Percentiles rank a stretch among this genome's conserved stretches.
These are phyloP conservation scores for Crioceris asparagi DNA, from an alignment of 2,888 invertebrate species.

Conservation along the genomic window DNA sequence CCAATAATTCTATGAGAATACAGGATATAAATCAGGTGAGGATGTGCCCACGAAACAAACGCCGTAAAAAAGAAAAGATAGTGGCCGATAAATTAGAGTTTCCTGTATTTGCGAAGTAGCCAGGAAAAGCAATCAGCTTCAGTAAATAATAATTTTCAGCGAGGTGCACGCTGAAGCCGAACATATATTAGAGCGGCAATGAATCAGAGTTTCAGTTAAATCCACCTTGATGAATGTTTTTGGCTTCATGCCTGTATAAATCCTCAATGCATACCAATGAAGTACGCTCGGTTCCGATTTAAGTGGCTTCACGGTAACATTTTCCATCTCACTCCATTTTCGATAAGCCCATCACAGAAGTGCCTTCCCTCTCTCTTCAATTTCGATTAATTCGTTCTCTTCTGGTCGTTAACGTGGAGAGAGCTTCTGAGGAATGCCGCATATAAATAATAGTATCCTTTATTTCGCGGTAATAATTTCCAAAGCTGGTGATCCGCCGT, in stretches of 20 bases:
- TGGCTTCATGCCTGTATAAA: slow-evolving; percentile 43
- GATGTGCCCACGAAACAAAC: background rate
- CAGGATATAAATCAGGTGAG: background rate
- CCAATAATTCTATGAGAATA: no score
- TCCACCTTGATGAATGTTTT: slow-evolving; percentile 44
- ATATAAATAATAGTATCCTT: slow-evolving; percentile 2
- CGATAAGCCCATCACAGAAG: no score
- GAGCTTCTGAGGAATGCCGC: background rate
- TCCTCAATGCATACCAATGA: slow-evolving; percentile 43
- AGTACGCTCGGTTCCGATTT: slow-evolving; percentile 35
- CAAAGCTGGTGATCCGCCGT: no score
- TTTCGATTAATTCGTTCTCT: background rate
- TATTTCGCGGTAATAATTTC: no score
- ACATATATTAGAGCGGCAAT: slow-evolving; percentile 41
- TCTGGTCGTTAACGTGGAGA: background rate
- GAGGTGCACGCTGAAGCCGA: slow-evolving; percentile 35
- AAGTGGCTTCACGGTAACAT: slow-evolving; percentile 29
- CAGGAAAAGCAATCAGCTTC: slow-evolving; percentile 33
- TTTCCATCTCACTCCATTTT: slow-evolving; percentile 27
- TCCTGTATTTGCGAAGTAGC: slow-evolving; percentile 24
- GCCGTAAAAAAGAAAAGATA: background rate
- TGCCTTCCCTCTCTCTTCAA: background rate
- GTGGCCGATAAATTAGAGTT: slow-evolving; percentile 17
- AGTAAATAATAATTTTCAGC: slow-evolving; percentile 38
- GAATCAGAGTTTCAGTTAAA: slow-evolving; percentile 43